Percentiles rank a stretch among this genome's conserved stretches.
Evolutionary conservation across 2,888 invertebrate genomes (phyloP).

Genomic region (Meiosimyza decipiens): DNA sequence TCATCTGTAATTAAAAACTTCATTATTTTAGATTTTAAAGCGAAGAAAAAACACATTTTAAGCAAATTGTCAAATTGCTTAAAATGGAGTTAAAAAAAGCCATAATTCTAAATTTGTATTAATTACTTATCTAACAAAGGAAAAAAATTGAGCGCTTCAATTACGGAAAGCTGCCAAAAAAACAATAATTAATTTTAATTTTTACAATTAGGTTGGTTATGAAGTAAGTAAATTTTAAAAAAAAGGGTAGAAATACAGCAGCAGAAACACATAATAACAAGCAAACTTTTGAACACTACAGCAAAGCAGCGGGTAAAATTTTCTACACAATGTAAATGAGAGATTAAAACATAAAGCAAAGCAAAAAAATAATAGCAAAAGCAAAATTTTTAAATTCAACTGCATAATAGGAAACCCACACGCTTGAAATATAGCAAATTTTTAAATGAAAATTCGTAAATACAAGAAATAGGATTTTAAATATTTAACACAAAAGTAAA

Average conservation of each 20-base stretch:
- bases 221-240: constrained; percentile 5
- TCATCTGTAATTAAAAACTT: constrained; percentile 31
- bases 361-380: constrained; percentile 8
- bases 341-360: neutral
- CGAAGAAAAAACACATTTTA: constrained; percentile 16
- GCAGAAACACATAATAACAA: neutral
- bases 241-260: constrained; percentile 10
- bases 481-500: too few species aligned
- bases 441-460: constrained; percentile 6
- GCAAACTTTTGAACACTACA: constrained; percentile 9
- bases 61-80: constrained; percentile 37
- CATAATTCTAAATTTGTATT: constrained; percentile 46
- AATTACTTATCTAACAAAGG: constrained; percentile 35
- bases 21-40: constrained; percentile 21
- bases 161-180: constrained; percentile 32
- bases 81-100: constrained; percentile 37
- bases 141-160: constrained; percentile 15
- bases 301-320: neutral
- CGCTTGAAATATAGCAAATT: constrained; percentile 12
- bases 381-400: constrained; percentile 8
- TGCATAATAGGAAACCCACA: constrained; percentile 1
- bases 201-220: constrained; percentile 27
- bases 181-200: constrained; percentile 36
- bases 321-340: constrained; percentile 21
- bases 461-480: neutral